Evolutionary conservation across 2,113 vertebrate species (phyloP).

Genomic region (Nycticryphes semicollaris): DNA sequence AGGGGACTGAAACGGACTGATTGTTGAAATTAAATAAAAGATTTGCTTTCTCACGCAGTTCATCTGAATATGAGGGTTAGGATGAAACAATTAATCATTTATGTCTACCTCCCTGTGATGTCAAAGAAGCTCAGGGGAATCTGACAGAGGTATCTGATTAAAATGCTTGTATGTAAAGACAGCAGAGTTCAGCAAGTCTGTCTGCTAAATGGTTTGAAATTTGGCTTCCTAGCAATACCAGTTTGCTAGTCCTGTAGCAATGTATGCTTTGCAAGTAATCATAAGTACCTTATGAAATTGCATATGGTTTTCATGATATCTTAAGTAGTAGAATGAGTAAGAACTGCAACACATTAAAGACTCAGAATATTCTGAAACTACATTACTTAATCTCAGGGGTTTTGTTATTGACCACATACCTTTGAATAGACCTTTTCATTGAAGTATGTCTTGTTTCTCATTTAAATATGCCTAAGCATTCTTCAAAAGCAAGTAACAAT

Average conservation of each 20-base stretch:
- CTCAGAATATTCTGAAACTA: neutral
- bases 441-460: neutral
- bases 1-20: neutral
- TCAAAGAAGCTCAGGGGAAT: neutral
- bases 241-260: neutral
- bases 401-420: neutral
- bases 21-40: neutral
- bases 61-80: neutral
- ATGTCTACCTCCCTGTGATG: neutral
- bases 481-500: neutral
- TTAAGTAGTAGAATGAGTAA: neutral
- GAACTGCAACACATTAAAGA: neutral
- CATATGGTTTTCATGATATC: neutral
- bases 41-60: neutral
- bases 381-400: accelerated
- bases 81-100: neutral
- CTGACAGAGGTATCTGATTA: neutral
- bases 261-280: neutral
- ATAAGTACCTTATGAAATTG: neutral
- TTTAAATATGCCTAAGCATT: neutral
- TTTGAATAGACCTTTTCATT: neutral
- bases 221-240: neutral
- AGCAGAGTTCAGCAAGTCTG: neutral
- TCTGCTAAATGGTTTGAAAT: neutral
- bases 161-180: neutral